These are phyloP conservation scores for Dendrocopos noguchii DNA, from an alignment of 2,113 vertebrate genomes.

Conservation along the genomic window DNA sequence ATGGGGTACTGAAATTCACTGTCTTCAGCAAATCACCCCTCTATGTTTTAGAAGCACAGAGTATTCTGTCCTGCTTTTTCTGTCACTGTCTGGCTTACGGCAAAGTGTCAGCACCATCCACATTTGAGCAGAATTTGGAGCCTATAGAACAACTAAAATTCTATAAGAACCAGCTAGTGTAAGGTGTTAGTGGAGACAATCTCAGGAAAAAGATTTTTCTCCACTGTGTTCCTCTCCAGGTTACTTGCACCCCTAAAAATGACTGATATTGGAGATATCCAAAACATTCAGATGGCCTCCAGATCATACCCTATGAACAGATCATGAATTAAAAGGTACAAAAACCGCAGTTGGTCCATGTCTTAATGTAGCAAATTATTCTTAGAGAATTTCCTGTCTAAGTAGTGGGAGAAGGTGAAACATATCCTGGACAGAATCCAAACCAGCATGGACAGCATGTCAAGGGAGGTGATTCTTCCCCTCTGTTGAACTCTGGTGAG, in stretches of 20 bases:
- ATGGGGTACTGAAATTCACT: conserved; percentile 16
- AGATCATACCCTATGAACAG: background rate
- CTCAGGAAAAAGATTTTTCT: background rate
- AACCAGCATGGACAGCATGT: no score
- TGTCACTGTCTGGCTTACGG: background rate
- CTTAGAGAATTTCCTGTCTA: background rate
- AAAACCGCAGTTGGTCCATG: background rate
- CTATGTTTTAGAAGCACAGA: background rate
- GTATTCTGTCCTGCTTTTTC: background rate
- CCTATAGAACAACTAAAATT: background rate
- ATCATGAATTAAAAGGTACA: background rate
- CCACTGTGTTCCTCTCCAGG: background rate
- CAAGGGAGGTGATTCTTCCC: no score
- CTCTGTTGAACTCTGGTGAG: no score
- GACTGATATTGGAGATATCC: background rate
- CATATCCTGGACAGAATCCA: no score
- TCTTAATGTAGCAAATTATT: background rate
- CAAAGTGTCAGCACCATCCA: conserved; percentile 13
- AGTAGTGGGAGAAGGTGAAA: background rate
- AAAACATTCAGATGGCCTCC: background rate
- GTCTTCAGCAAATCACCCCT: conserved; percentile 9
- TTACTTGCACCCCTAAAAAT: background rate
- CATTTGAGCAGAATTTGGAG: background rate
- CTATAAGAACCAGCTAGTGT: background rate
- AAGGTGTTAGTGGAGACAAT: background rate